Base-by-base conservation (phyloP, 2,113 vertebrate genomes). In the Neomonachus schauinslandi region DNA sequence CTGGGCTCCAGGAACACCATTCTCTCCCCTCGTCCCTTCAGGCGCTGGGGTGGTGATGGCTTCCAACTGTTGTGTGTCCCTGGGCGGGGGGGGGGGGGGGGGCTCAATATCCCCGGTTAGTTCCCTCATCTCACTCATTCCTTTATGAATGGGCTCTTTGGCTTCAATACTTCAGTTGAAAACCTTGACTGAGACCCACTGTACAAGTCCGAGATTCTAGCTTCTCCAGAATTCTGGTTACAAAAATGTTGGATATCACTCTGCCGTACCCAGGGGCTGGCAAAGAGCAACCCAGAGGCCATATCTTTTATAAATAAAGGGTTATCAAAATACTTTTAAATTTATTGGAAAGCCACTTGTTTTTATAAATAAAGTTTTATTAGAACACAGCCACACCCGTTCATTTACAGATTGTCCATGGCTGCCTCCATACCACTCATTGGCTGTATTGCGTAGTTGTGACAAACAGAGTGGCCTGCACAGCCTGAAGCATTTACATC, bases 311-410 rank as follows among this genome's bases (percentile, higher is more conserved):
- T 63, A 49, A 81, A 92, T 55, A 69, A 91, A 63, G 57, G 86
- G 65, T 94, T 91, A 76, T 76, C 84, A 65, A 19, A 85, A 67
- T 14, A 59, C 9, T 49, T 72, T 71, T 19, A 22, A 16, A 31
- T 18, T 39, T 63, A 49, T 77, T 26, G 42, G 88, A 61, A 57
- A 19, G 6, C 33, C 59, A 19, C 9, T 51, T 94, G 22, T 28
- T 86, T 96, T 80, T 79, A 65, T 61, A 72, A 85, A 67, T 53
- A 76, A 85, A 81, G 63, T 86, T 86, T 89, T 77, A 81, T 76
- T 83, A 55, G 76, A 59, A 59, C 46, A 51, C 15, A 79, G 59
- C 26, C 36, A 24, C 24, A 51, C 10, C 11, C 59, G 53, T 81
- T 92, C 16, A 2, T 28, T 69, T 36, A 26, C 16, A 69, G 36